Conservation (phyloP, 1,140 invertebrate genomes). For the Lepidotrigona ventralis region DNA sequence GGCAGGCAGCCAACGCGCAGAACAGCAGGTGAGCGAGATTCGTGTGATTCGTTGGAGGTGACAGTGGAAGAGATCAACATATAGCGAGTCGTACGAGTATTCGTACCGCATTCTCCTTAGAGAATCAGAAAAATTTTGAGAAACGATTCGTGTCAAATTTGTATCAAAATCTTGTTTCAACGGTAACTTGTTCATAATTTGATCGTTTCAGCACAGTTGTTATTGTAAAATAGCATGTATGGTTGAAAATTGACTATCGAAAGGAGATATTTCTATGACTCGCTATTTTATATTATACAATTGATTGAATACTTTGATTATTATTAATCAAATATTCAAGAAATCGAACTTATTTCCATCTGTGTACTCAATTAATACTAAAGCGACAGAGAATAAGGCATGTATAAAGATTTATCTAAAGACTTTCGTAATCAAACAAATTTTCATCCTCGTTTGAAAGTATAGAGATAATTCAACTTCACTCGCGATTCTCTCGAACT, state of each 20-base stretch:
- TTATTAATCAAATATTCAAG: not conserved
- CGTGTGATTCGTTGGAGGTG: not conserved
- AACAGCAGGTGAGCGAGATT: slow-evolving; percentile 51
- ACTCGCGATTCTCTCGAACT: not conserved
- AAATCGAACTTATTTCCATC: not conserved
- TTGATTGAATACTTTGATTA: not conserved
- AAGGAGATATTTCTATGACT: no score
- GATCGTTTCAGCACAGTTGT: no score
- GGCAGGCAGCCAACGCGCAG: slow-evolving; percentile 16
- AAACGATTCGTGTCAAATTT: no score
- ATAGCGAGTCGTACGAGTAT: no score
- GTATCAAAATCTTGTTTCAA: no score
- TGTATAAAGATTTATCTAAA: not conserved
- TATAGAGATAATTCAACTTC: not conserved
- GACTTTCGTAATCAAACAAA: not conserved
- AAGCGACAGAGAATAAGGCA: not conserved
- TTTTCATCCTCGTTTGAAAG: not conserved
- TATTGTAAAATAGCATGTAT: no score
- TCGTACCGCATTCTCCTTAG: no score
- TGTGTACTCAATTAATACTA: not conserved
- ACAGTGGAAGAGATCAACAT: not conserved
- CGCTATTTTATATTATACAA: no score
- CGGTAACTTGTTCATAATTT: no score
- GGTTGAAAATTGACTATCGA: no score
- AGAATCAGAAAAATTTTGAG: no score